These are phyloP conservation scores for Ennomos erosarius DNA, from an alignment of 2,888 invertebrate species.

Conservation along the genomic window DNA sequence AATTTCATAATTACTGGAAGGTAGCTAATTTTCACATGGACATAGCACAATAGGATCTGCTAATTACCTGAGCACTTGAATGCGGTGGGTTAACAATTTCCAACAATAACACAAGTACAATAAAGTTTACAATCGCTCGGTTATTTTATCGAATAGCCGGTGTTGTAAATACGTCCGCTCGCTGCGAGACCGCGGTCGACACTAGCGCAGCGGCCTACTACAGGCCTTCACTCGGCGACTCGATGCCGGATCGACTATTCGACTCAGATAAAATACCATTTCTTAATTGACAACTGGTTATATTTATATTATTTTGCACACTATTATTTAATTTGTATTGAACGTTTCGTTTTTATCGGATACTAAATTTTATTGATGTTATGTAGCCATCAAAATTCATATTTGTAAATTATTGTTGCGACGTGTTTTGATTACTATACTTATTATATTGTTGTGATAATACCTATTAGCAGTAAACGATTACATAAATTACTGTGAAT, in stretches of 20 bases:
- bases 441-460: too few relatives aligned
- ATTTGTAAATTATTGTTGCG: too few relatives aligned
- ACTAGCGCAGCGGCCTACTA: conserved; percentile 45
- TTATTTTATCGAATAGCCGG: conserved; percentile 65
- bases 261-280: conserved; percentile 59
- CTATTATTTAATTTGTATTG: conserved; percentile 43
- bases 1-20: conserved; percentile 37
- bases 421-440: too few relatives aligned
- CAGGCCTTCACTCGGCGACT: conserved; percentile 39
- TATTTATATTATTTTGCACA: conserved; percentile 56
- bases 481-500: too few relatives aligned
- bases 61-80: conserved; percentile 44
- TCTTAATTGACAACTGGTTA: conserved; percentile 67
- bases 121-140: conserved; percentile 69
- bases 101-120: conserved; percentile 57
- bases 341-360: conserved; percentile 41
- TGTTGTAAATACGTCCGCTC: conserved; percentile 60
- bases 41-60: conserved; percentile 37
- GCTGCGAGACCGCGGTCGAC: conserved; percentile 54
- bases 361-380: conserved; percentile 35
- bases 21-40: conserved; percentile 41
- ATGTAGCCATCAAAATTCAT: not conserved
- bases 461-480: too few relatives aligned
- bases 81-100: conserved; percentile 36
- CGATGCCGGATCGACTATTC: conserved; percentile 39